Evolutionary conservation across 2,113 vertebrate genomes (phyloP).

Genomic region (Takifugu flavidus): DNA sequence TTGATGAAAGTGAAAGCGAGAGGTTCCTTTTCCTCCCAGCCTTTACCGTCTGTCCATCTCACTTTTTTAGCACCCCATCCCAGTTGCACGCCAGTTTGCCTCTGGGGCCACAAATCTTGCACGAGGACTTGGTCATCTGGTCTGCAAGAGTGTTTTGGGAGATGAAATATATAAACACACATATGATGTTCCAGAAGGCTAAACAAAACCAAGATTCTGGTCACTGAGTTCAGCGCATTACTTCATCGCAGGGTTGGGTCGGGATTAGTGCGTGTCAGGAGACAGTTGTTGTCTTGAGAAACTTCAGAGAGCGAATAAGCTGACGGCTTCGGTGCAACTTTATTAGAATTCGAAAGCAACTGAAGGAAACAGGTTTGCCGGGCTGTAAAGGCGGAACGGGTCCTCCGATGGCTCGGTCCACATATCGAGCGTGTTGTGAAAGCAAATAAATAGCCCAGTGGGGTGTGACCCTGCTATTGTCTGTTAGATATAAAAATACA

Average conservation of each 20-base stretch:
- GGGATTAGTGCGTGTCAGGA: conserved; percentile 22
- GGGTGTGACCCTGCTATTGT: conserved; percentile 16
- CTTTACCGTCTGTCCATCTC: too few species aligned
- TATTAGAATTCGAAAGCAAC: background rate
- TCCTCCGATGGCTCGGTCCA: background rate
- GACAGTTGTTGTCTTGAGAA: conserved; percentile 9
- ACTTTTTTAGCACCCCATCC: too few species aligned
- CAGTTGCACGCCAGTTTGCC: too few species aligned
- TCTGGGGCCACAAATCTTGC: too few species aligned
- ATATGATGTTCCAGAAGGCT: background rate
- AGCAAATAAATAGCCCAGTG: conserved; percentile 39
- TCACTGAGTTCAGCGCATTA: conserved; percentile 26
- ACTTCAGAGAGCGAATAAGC: background rate
- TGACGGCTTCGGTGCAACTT: background rate
- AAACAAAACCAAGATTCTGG: conserved; percentile 9
- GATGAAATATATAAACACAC: too few species aligned
- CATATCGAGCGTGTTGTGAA: conserved; percentile 20
- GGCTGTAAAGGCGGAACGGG: background rate
- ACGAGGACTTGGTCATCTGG: too few species aligned
- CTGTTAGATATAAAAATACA: conserved; percentile 15
- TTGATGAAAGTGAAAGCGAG: background rate
- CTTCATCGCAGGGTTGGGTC: conserved; percentile 39
- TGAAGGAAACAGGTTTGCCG: conserved; percentile 3
- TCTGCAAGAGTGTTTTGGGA: too few species aligned
- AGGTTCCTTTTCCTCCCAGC: background rate